Conservation (phyloP, 2,888 invertebrate genomes). For the Phaedon cochleariae region DNA sequence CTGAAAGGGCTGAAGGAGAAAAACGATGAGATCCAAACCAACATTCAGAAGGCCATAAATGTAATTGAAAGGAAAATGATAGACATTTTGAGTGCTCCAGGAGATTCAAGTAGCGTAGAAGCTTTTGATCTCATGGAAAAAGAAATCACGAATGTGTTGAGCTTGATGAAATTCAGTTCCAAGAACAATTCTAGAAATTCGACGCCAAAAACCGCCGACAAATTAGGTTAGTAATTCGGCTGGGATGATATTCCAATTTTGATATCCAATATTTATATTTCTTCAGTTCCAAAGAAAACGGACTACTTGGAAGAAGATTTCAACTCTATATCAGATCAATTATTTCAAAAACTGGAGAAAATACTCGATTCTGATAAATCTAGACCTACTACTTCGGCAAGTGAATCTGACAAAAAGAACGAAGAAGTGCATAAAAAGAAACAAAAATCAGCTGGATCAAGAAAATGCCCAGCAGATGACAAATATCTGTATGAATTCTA, state of each 20-base stretch:
- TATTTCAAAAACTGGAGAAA: slow-evolving; percentile 41
- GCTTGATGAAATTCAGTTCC: slow-evolving; percentile 42
- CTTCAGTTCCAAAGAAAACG: slow-evolving; percentile 6
- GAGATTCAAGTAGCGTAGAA: slow-evolving; percentile 38
- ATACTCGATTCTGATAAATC: slow-evolving; percentile 40
- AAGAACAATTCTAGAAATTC: slow-evolving; percentile 10
- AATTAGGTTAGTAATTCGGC: too few relatives aligned
- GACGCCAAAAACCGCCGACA: slow-evolving; percentile 21
- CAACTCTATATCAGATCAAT: slow-evolving; percentile 34
- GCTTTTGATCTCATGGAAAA: slow-evolving; percentile 52
- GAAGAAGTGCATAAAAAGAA: neutral
- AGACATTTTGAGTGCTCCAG: slow-evolving; percentile 40
- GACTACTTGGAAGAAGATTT: slow-evolving; percentile 30
- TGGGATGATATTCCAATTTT: neutral
- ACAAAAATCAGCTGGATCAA: slow-evolving; percentile 13
- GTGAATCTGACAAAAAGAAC: slow-evolving; percentile 16
- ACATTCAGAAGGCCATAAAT: slow-evolving; percentile 51
- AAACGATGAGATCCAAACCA: slow-evolving; percentile 47
- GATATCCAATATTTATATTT: neutral
- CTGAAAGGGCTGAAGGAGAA: slow-evolving; percentile 42
- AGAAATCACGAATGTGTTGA: slow-evolving; percentile 51
- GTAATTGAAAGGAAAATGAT: slow-evolving; percentile 53
- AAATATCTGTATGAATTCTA: neutral
- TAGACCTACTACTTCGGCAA: slow-evolving; percentile 28
- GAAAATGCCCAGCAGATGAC: neutral